phyloP scores from a whole-genome alignment of 2,888 invertebrate species.

The Seira musarum region DNA sequence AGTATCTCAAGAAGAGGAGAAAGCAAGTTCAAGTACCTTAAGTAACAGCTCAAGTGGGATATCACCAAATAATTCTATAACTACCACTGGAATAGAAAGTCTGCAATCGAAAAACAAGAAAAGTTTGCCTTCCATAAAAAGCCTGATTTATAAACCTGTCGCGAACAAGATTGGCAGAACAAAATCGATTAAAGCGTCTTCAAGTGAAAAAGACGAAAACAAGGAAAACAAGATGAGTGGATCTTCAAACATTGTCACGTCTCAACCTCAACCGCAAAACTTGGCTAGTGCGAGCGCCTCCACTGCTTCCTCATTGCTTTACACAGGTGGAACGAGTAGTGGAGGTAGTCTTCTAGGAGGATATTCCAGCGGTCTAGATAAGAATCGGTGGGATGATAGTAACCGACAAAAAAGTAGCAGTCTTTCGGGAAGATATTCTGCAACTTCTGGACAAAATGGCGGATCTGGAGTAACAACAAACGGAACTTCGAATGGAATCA shows the following conservation, averaged over 20 bases:
- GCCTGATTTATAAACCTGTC: slow-evolving; percentile 46
- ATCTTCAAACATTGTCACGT: slow-evolving; percentile 59
- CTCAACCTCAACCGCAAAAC: slow-evolving; percentile 65
- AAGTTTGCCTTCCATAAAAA: slow-evolving; percentile 42
- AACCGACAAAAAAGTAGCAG: slow-evolving; percentile 67
- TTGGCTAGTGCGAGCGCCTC: slow-evolving; percentile 68
- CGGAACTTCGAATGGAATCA: slow-evolving; percentile 57
- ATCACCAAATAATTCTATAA: too few species aligned
- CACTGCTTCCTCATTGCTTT: slow-evolving; percentile 65
- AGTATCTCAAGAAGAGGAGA: too few species aligned
- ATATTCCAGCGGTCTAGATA: slow-evolving; percentile 61
- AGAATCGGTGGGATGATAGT: slow-evolving; percentile 66
- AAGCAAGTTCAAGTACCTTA: too few species aligned
- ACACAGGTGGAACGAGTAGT: slow-evolving; percentile 53
- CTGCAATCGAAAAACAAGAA: not conserved
- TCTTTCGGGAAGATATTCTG: slow-evolving; percentile 66
- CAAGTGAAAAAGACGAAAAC: not conserved
- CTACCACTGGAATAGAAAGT: too few species aligned
- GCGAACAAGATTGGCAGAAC: slow-evolving; percentile 13
- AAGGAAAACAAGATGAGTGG: slow-evolving; percentile 54
- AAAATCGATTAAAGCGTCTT: not conserved
- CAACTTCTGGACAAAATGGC: slow-evolving; percentile 33
- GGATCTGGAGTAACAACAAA: slow-evolving; percentile 37
- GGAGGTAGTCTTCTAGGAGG: slow-evolving; percentile 21
- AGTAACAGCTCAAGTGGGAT: too few species aligned